phyloP scores from a whole-genome alignment of 2,888 invertebrate species.

The Blomia tropicalis region DNA sequence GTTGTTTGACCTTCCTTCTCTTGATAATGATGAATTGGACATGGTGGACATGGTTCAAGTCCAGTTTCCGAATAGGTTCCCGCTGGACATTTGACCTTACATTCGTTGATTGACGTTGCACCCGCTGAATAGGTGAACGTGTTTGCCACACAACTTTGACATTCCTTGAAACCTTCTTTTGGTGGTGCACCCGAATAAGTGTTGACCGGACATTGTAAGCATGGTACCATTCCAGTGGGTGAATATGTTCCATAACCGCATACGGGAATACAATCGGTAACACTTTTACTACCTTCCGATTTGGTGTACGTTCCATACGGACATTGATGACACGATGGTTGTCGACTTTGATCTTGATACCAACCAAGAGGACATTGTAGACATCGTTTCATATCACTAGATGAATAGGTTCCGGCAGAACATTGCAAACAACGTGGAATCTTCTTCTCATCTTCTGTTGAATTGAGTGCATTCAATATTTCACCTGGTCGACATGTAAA shows the following conservation, averaged over 20 bases:
- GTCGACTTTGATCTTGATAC: conserved; percentile 79
- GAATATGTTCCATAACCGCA: conserved; percentile 93
- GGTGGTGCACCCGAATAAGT: conserved; percentile 76
- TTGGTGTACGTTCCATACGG: conserved; percentile 81
- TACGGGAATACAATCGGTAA: conserved; percentile 73
- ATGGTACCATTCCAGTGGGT: conserved; percentile 79
- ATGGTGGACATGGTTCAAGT: conserved; percentile 76
- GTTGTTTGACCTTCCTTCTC: conserved; percentile 62
- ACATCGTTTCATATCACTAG: conserved; percentile 74
- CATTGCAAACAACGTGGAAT: conserved; percentile 50
- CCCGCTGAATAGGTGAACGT: conserved; percentile 79
- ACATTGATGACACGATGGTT: conserved; percentile 74
- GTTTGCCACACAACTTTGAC: conserved; percentile 65
- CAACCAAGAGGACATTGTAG: conserved; percentile 77
- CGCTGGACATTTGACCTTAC: conserved; percentile 56
- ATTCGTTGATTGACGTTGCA: conserved; percentile 62
- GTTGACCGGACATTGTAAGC: conserved; percentile 79
- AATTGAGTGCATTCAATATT: conserved; percentile 79
- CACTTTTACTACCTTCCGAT: conserved; percentile 49
- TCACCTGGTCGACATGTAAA: conserved; percentile 86
- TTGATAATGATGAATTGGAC: conserved; percentile 82
- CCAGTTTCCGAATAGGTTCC: conserved; percentile 86
- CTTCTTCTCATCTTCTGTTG: conserved; percentile 40
- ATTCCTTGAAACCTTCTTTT: conserved; percentile 75
- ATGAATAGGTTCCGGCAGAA: conserved; percentile 85